Percentiles rank a stretch among this genome's conserved stretches.
Conservation (phyloP, 2,113 vertebrate species). For the Caranx melampygus region DNA sequence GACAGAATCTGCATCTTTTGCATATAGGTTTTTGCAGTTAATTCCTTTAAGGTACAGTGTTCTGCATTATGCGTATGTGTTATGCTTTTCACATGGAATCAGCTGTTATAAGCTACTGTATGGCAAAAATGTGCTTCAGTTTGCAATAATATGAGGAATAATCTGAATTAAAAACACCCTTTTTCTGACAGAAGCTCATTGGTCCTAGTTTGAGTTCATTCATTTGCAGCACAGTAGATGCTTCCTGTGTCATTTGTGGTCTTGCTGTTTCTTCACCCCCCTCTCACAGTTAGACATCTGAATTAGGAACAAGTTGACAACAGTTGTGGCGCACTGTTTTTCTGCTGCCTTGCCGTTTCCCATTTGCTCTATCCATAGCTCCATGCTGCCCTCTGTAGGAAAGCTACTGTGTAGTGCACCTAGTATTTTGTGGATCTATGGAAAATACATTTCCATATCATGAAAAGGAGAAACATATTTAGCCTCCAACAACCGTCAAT, state of each 20-base stretch:
- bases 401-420: background rate
- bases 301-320: background rate
- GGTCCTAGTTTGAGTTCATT: constrained; percentile 36
- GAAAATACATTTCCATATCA: background rate
- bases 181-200: constrained; percentile 51
- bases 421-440: background rate
- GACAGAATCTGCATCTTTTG: constrained; percentile 46
- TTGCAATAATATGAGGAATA: constrained; percentile 67
- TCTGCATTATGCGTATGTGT: constrained; percentile 73
- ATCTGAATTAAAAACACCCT: constrained; percentile 68
- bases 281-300: background rate
- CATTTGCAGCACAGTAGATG: background rate
- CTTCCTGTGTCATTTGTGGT: background rate
- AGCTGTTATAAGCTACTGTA: constrained; percentile 70
- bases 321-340: background rate
- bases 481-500: background rate
- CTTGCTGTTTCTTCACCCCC: background rate
- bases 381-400: constrained; percentile 68
- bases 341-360: fast-evolving
- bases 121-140: constrained; percentile 68
- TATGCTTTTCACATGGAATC: constrained; percentile 76
- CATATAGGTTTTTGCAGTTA: constrained; percentile 62
- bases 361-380: background rate
- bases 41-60: constrained; percentile 82
- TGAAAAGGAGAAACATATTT: background rate